These are phyloP conservation scores for Caerostris darwini DNA, from an alignment of 1,140 invertebrate species.

Conservation along the genomic window DNA sequence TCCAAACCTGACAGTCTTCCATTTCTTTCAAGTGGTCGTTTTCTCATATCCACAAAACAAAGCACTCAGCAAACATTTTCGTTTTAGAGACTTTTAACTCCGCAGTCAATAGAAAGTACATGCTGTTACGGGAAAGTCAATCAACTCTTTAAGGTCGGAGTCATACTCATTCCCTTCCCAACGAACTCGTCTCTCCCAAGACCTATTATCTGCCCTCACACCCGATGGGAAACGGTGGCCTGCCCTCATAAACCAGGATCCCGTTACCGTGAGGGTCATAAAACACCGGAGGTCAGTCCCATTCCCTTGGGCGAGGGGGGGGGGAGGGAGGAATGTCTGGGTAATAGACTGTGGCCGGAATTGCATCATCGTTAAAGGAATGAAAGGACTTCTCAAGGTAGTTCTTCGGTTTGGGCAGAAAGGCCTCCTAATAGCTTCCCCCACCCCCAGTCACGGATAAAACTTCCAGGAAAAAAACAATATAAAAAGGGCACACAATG, in stretches of 20 bases:
- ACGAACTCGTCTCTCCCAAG: neutral
- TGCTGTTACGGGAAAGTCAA: neutral
- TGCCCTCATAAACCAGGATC: neutral
- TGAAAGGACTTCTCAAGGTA: neutral
- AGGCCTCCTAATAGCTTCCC: neutral
- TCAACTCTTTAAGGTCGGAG: neutral
- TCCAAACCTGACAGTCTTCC: neutral
- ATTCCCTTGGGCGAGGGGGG: neutral
- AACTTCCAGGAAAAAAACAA: neutral
- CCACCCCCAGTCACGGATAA: neutral
- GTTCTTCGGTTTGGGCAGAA: neutral
- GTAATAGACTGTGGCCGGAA: neutral
- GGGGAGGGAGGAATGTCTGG: neutral
- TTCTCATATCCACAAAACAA: neutral
- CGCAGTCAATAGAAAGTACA: neutral
- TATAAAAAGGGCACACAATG: neutral
- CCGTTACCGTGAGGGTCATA: neutral
- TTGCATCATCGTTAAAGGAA: slow-evolving; percentile 39
- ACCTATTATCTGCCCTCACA: neutral
- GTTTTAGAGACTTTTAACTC: neutral
- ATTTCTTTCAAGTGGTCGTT: neutral
- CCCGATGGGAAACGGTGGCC: neutral
- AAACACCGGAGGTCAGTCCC: neutral
- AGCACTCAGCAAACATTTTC: neutral
- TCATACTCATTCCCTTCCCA: neutral